Base-by-base conservation (phyloP, 2,797 vertebrate genomes). In the Enteromius afrohamiltoni region DNA sequence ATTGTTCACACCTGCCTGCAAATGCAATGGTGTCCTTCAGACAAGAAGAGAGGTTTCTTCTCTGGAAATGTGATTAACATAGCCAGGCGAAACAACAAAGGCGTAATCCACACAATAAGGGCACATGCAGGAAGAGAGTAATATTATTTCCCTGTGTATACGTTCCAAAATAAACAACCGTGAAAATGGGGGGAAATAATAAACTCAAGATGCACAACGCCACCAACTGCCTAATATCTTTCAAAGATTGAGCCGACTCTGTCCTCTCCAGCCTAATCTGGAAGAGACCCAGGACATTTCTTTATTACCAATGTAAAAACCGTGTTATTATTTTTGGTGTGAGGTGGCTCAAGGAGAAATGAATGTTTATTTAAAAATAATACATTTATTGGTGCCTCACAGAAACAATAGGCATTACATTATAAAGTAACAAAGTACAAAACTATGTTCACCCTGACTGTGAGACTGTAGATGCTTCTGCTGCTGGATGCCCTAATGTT, bases 1-100 rank as follows among this genome's bases (percentile, higher is more conserved):
- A 94, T 94, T 94, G 84, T 90, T 85, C 90, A 91, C 91, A 93
- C 90, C 90, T 93, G 89, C 90, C 89, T 91, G 83, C 88, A 82
- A 87, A 92, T 88, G 83, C 77, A 86, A 88, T 86, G 87, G 84
- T 88, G 90, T 91, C 88, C 89, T 89, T 93, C 87, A 92, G 74
- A 90, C 85, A 83, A 87, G 74, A 88, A 77, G 65, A 58, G 86
- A 88, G 53, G 74, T 83, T 86, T 89, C 85, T 82, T 88, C 86
- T 90, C 89, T 90, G 84, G 90, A 93, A 92, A 92, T 90, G 85
- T 89, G 90, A 92, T 93, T 92, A 92, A 86, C 89, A 89, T 88
- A 90, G 87, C 88, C 82, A 89, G 81, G 80, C 75, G 79, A 79
- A 88, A 89, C 89, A 89, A 85, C 89, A 90, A 90, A 88, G 82